Evolutionary conservation across 2,888 invertebrate genomes (phyloP).

Genomic region (Tanypteryx hageni): DNA sequence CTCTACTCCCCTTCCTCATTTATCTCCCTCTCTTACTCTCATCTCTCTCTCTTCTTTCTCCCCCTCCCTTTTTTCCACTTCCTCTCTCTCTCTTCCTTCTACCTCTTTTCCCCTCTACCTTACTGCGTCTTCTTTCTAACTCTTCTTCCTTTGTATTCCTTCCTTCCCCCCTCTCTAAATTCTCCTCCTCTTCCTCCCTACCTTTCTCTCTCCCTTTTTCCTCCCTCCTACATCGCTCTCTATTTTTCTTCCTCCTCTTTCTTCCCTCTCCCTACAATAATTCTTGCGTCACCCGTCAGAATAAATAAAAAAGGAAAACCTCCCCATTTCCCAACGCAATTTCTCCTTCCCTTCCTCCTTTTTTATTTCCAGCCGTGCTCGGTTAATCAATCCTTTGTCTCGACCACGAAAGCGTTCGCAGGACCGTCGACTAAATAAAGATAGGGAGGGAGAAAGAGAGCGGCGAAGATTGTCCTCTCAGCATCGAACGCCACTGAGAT

Average conservation of each 20-base stretch:
- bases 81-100: background rate
- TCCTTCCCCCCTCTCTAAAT: background rate
- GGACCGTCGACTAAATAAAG: background rate
- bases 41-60: background rate
- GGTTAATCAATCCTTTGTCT: constrained; percentile 60
- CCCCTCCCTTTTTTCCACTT: background rate
- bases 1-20: background rate
- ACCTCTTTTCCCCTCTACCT: background rate
- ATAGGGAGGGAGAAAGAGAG: background rate
- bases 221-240: too few species aligned
- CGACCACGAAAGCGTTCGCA: constrained; percentile 47
- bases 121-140: background rate
- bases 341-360: background rate
- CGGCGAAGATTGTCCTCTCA: background rate
- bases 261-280: background rate
- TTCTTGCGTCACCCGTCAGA: background rate
- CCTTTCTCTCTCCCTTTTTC: too few species aligned
- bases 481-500: constrained; percentile 32
- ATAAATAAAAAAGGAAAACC: background rate
- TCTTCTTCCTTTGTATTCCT: background rate
- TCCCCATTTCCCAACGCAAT: background rate
- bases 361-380: background rate
- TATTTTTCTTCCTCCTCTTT: background rate
- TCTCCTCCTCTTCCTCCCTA: too few species aligned
- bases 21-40: background rate